Conservation (phyloP, 2,113 vertebrate species). For the Heterochromis multidens region DNA sequence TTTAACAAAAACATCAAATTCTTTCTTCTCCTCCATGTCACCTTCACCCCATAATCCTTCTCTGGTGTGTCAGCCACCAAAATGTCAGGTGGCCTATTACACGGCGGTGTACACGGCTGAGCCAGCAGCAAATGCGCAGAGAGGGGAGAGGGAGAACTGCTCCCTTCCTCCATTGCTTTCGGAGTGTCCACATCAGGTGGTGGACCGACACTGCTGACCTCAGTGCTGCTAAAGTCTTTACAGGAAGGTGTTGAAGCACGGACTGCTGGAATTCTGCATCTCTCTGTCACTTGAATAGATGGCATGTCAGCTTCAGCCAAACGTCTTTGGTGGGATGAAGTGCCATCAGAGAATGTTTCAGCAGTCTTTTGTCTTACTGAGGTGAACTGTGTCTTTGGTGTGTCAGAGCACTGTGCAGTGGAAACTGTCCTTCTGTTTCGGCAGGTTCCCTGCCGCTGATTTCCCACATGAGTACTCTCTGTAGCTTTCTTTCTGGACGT, state of each 20-base stretch:
- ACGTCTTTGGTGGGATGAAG: not conserved
- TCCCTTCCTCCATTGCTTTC: constrained; percentile 25
- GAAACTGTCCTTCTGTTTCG: not conserved
- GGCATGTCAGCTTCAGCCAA: not conserved
- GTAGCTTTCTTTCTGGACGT: not conserved
- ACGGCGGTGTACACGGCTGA: not conserved
- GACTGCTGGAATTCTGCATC: not conserved
- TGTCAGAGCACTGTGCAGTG: not conserved
- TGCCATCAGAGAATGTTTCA: not conserved
- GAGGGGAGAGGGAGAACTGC: not conserved
- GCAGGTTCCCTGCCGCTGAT: not conserved
- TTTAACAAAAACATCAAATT: constrained; percentile 75
- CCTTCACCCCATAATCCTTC: constrained; percentile 84
- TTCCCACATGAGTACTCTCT: not conserved
- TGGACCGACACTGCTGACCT: not conserved
- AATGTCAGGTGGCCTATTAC: constrained; percentile 44
- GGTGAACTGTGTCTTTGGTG: not conserved
- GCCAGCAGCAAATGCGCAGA: constrained; percentile 6
- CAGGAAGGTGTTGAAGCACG: not conserved
- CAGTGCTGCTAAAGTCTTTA: not conserved
- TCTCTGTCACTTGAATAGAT: not conserved
- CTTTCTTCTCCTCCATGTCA: constrained; percentile 84
- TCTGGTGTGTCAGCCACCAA: constrained; percentile 87
- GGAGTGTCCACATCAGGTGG: constrained; percentile 67
- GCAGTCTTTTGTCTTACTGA: constrained; percentile 2